A percentile compares a stretch with the other conserved stretches of the same genome.
Evolutionary conservation across 2,797 vertebrate species (phyloP).

Genomic region (Microchirus variegatus): DNA sequence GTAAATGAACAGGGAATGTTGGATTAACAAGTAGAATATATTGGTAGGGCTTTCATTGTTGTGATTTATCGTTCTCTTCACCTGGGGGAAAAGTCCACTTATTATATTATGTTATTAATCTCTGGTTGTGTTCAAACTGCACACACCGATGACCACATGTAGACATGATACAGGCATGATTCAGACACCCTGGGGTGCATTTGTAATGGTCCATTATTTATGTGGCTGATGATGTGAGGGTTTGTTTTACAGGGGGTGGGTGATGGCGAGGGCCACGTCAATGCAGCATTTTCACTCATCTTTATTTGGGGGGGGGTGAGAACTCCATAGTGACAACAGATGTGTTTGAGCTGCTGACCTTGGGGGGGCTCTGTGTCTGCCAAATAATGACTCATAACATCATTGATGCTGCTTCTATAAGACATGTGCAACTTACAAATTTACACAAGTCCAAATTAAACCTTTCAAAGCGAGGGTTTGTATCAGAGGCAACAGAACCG

Average conservation of each 20-base stretch:
- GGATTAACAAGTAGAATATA: constrained; percentile 14
- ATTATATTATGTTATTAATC: background rate
- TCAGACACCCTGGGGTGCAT: constrained; percentile 59
- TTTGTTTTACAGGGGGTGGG: constrained; percentile 4
- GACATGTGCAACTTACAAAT: constrained; percentile 7
- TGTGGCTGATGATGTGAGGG: constrained; percentile 42
- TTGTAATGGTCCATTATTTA: constrained; percentile 67
- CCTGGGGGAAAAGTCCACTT: constrained; percentile 29
- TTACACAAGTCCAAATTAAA: constrained; percentile 3
- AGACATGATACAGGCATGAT: constrained; percentile 65
- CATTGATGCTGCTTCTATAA: background rate
- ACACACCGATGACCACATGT: constrained; percentile 65
- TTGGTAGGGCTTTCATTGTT: constrained; percentile 6
- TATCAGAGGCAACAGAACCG: constrained; percentile 25
- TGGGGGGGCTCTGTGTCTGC: constrained; percentile 6
- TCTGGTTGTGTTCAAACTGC: constrained; percentile 39
- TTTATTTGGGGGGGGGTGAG: constrained; percentile 15
- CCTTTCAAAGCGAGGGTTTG: background rate
- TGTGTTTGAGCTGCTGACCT: constrained; percentile 48
- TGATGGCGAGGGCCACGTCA: constrained; percentile 10
- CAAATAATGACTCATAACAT: constrained; percentile 17
- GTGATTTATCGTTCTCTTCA: constrained; percentile 43
- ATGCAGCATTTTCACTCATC: constrained; percentile 43
- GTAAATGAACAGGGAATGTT: background rate
- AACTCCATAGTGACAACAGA: constrained; percentile 67